Percentiles rank a stretch among this genome's conserved stretches.
phyloP scores from a whole-genome alignment of 2,797 vertebrate species.

The Chromobotia macracanthus region DNA sequence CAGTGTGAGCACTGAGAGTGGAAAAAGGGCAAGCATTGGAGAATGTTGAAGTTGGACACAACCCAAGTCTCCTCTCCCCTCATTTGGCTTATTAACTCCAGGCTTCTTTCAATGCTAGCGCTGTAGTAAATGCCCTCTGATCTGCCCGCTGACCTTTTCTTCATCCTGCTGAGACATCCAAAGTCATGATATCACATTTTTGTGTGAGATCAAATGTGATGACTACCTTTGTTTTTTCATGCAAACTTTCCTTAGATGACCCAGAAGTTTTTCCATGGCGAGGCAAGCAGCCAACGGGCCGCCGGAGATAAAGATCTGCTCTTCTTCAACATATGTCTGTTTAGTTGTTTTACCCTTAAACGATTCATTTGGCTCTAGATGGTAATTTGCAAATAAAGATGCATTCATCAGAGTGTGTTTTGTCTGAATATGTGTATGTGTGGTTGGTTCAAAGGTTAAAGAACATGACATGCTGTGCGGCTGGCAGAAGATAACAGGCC shows the following conservation, averaged over 20 bases:
- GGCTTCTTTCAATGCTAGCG: slow-evolving; percentile 10
- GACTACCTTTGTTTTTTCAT: background rate
- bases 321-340: slow-evolving; percentile 37
- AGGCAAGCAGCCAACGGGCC: slow-evolving; percentile 38
- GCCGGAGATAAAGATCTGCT: slow-evolving; percentile 36
- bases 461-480: slow-evolving; percentile 47
- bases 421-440: slow-evolving; percentile 32
- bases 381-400: slow-evolving; percentile 46
- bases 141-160: slow-evolving; percentile 14
- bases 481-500: slow-evolving; percentile 53
- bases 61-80: slow-evolving; percentile 49
- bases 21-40: slow-evolving; percentile 50
- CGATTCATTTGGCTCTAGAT: slow-evolving; percentile 37
- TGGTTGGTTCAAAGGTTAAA: slow-evolving; percentile 26
- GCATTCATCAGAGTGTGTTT: background rate
- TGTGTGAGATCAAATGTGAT: background rate
- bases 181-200: background rate
- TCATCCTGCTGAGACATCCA: background rate
- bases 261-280: slow-evolving; percentile 7
- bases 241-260: slow-evolving; percentile 42
- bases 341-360: slow-evolving; percentile 54
- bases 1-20: slow-evolving; percentile 46
- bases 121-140: slow-evolving; percentile 7
- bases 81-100: slow-evolving; percentile 52
- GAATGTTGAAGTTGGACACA: slow-evolving; percentile 51